Evolutionary conservation across 2,113 vertebrate genomes (phyloP).

Genomic region (Copsychus sechellarum): DNA sequence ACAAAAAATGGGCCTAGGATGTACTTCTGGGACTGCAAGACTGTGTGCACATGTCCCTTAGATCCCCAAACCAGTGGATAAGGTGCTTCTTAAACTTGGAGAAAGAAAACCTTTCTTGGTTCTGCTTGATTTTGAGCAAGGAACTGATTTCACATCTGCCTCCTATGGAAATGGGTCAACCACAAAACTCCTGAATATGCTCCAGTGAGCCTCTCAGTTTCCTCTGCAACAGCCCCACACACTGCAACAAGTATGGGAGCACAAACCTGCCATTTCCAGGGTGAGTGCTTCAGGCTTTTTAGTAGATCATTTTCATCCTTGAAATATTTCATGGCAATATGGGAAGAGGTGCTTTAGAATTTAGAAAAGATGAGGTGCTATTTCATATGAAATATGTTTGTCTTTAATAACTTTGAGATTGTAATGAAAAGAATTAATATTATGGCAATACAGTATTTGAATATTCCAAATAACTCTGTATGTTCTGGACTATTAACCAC

Average conservation of each 20-base stretch:
- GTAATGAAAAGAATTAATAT: background rate
- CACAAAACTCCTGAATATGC: background rate
- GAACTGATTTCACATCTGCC: background rate
- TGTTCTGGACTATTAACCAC: background rate
- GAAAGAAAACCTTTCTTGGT: background rate
- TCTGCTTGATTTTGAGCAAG: background rate
- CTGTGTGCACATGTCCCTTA: fast-evolving
- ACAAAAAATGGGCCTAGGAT: background rate
- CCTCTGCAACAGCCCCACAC: background rate
- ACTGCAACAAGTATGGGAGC: background rate
- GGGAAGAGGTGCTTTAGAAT: background rate
- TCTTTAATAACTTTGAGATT: background rate
- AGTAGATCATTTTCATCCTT: background rate
- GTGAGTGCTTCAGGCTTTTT: background rate
- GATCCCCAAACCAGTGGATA: background rate
- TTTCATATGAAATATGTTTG: background rate
- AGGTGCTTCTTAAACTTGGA: background rate
- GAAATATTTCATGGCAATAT: background rate
- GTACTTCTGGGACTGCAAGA: background rate
- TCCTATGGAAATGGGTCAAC: background rate
- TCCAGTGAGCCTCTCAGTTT: background rate
- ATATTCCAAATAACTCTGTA: background rate
- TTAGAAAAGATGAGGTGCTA: background rate
- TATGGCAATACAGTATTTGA: background rate
- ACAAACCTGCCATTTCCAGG: background rate